Conservation (phyloP, 2,888 invertebrate species). For the Beris morrisii region DNA sequence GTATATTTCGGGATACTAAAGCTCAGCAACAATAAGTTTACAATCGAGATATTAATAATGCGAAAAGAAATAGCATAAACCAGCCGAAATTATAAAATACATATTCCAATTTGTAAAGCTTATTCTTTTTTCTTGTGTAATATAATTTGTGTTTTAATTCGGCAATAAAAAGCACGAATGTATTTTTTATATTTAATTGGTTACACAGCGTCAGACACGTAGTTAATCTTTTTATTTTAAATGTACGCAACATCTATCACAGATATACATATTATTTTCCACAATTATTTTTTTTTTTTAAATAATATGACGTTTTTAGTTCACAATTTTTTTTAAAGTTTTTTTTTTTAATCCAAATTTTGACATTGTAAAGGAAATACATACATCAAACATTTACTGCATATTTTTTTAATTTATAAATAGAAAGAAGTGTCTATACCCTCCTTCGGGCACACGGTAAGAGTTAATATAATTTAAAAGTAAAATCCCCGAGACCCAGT, state of each 20-base stretch:
- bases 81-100: not conserved
- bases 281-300: not conserved
- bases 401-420: not conserved
- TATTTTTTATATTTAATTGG: constrained; percentile 9
- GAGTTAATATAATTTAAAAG: too few species aligned
- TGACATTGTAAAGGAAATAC: not conserved
- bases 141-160: constrained; percentile 9
- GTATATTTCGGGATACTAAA: too few species aligned
- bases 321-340: constrained; percentile 1
- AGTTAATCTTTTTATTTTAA: constrained; percentile 11
- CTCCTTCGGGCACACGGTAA: too few species aligned
- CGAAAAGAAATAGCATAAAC: too few species aligned
- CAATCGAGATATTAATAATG: too few species aligned
- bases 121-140: not conserved
- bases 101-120: constrained; percentile 23
- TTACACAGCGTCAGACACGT: constrained; percentile 8
- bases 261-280: constrained; percentile 23
- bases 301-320: too few species aligned
- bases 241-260: constrained; percentile 32
- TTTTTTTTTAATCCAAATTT: not conserved
- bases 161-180: constrained; percentile 25
- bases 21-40: too few species aligned
- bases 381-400: not conserved
- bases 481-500: too few species aligned
- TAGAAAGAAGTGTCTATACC: not conserved